Evolutionary conservation across 2,113 vertebrate genomes (phyloP), one percentile per base, ranked within the genome.

Genomic region (Trematocara stigmaticum): DNA sequence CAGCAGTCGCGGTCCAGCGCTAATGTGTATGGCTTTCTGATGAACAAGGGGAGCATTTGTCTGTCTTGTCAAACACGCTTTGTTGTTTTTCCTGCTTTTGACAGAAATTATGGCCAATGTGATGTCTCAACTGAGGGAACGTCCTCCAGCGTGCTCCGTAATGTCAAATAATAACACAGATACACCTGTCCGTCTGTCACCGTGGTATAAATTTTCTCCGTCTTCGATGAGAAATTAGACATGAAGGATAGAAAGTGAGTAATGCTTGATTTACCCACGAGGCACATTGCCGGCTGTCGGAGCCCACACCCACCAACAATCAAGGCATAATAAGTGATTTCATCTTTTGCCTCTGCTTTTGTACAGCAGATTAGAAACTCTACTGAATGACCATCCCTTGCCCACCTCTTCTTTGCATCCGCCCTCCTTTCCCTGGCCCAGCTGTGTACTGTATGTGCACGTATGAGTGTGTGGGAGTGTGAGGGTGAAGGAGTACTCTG

Each of bases 401-500:
- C 87, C 85, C 88, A 85, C 91, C 82, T 86, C 87, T 90, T 89
- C 90, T 88, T 83, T 23, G 31, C 79, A 18, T 88, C 84, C 26
- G 31, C 90, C 83, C 80, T 87, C 80, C 84, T 79, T 89, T 90
- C 85, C 85, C 85, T 55, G 79, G 84, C 94, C 71, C 91, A 91
- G 93, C 91, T 95, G 91, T 93, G 81, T 59, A 31, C 89, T 82
- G 84, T 81, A 85, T 85, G 29, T 79, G 56, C 69, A 53, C 34
- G 74, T 82, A 64, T 82, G 66, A 64, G 78, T 47, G 52, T 47
- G 93, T 95, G 92, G 92, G 94, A 91, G 95, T 94, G 87, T 79
- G 84, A 92, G 93, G 92, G 94, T 94, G 92, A 95, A 91, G 92
- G 91, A 91, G 85, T 92, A 96, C 87, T 93, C 86, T 94, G 94